phyloP scores from a whole-genome alignment of 2,888 invertebrate species.

The Hyposoter dolosus region DNA sequence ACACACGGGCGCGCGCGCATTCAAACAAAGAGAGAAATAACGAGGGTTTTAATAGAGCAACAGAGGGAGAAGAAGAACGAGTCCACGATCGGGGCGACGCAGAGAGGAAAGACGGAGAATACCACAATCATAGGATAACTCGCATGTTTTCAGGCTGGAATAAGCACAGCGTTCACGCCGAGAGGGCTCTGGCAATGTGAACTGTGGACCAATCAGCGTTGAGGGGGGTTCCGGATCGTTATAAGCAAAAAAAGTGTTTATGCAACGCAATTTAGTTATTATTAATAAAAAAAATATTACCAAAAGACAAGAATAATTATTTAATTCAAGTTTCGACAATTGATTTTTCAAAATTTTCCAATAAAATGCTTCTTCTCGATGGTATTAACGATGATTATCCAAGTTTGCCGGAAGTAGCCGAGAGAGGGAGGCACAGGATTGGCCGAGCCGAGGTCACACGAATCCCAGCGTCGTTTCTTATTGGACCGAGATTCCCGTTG shows the following conservation, averaged over 20 bases:
- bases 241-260: constrained; percentile 69
- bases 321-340: neutral
- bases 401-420: constrained; percentile 59
- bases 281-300: constrained; percentile 18
- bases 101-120: constrained; percentile 36
- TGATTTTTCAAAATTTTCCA: neutral
- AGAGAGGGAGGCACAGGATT: constrained; percentile 45
- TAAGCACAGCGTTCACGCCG: constrained; percentile 45
- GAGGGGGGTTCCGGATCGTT: constrained; percentile 74
- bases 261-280: neutral
- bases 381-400: constrained; percentile 21
- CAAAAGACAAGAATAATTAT: neutral
- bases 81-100: constrained; percentile 39
- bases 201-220: constrained; percentile 70
- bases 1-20: constrained; percentile 32
- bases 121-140: constrained; percentile 42
- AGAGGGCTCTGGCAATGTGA: constrained; percentile 24
- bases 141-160: constrained; percentile 45
- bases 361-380: neutral
- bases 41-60: neutral
- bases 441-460: constrained; percentile 53
- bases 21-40: constrained; percentile 30
- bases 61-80: constrained; percentile 24
- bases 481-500: constrained; percentile 47
- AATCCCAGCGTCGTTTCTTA: constrained; percentile 29